phyloP scores from a whole-genome alignment of 2,888 invertebrate genomes.

The Apamea monoglypha region DNA sequence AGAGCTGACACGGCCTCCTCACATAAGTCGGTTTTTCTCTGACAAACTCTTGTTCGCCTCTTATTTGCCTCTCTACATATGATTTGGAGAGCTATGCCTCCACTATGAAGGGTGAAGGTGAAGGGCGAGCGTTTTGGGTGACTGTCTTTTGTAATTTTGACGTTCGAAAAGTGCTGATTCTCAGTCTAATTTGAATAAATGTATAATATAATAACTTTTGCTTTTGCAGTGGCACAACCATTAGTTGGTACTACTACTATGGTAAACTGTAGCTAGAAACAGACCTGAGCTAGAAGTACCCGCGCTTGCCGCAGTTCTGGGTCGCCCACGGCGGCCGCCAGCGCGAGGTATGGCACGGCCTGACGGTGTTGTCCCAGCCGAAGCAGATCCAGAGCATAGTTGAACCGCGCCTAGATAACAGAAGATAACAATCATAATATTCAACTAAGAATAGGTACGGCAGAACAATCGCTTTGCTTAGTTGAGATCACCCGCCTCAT shows the following conservation, averaged over 20 bases:
- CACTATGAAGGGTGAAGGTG: background rate
- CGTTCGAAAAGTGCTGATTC: no score
- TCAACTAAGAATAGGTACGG: background rate
- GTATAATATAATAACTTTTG: no score
- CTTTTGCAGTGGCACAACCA: background rate
- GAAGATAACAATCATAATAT: background rate
- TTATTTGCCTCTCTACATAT: no score
- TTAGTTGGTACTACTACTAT: background rate
- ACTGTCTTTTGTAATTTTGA: no score
- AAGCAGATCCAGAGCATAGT: conserved; percentile 71
- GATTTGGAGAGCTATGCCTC: background rate
- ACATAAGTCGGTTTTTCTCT: no score
- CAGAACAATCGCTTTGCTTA: conserved; percentile 32
- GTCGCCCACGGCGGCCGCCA: conserved; percentile 73
- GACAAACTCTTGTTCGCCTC: no score
- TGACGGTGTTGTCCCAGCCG: conserved; percentile 68
- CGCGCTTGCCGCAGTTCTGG: conserved; percentile 65
- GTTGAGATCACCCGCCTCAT: conserved; percentile 31
- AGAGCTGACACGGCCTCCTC: background rate
- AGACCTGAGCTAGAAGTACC: conserved; percentile 65
- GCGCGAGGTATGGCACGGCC: conserved; percentile 78
- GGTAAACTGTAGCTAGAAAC: conserved; percentile 6
- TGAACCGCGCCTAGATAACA: conserved; percentile 70
- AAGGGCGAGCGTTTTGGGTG: no score
- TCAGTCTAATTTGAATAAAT: no score